Conservation (phyloP, 1,140 invertebrate species). For the Drosophila pectinifera region DNA sequence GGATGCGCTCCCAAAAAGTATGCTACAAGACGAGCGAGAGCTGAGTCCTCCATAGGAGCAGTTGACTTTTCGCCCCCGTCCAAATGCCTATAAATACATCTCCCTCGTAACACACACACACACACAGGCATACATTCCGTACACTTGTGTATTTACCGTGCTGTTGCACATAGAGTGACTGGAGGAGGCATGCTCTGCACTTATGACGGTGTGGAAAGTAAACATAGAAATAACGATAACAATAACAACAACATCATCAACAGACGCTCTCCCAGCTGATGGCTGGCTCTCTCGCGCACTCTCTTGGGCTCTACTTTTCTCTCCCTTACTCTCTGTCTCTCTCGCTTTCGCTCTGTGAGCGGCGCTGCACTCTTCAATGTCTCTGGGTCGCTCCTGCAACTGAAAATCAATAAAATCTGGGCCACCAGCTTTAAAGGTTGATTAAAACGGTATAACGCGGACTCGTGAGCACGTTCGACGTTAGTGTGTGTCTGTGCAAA, state of each 20-base stretch:
- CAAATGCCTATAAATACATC: slow-evolving; percentile 16
- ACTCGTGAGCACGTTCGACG: slow-evolving; percentile 1
- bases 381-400: slow-evolving; percentile 46
- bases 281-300: slow-evolving; percentile 25
- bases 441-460: slow-evolving; percentile 63
- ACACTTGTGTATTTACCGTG: slow-evolving; percentile 8
- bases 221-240: slow-evolving; percentile 33
- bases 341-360: neutral
- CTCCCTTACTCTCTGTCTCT: too few relatives aligned
- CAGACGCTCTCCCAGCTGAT: slow-evolving; percentile 32
- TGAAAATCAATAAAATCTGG: slow-evolving; percentile 78
- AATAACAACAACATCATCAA: slow-evolving; percentile 13
- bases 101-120: slow-evolving; percentile 5
- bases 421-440: slow-evolving; percentile 77
- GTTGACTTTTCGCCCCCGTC: slow-evolving; percentile 10
- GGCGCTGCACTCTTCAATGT: slow-evolving; percentile 21
- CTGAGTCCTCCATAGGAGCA: slow-evolving; percentile 15
- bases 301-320: slow-evolving; percentile 15
- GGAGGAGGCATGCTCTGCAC: slow-evolving; percentile 21
- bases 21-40: slow-evolving; percentile 8
- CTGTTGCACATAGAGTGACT: slow-evolving; percentile 27
- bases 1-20: slow-evolving; percentile 10
- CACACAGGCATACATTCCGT: neutral
- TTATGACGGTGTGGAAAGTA: slow-evolving; percentile 32
- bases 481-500: slow-evolving; percentile 9